Evolutionary conservation across 2,797 vertebrate species (phyloP).

Genomic region (Gadopsis marmoratus): DNA sequence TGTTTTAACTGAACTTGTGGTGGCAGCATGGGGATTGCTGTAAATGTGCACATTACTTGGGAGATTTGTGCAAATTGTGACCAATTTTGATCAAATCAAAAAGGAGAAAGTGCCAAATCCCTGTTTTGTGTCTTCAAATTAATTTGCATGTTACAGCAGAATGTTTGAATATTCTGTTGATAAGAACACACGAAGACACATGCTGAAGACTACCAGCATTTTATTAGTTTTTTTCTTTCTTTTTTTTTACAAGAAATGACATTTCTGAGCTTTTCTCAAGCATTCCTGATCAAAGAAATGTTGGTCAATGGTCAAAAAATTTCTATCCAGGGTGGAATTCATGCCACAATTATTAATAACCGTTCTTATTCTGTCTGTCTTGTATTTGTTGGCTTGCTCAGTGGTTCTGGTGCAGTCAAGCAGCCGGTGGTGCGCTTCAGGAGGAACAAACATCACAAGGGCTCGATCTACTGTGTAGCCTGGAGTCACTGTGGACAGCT

Average conservation of each 20-base stretch:
- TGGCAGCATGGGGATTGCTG: not conserved
- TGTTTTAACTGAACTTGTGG: not conserved
- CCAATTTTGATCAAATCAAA: not conserved
- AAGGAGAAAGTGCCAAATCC: not conserved
- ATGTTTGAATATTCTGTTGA: not conserved
- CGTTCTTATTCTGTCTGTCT: too few species aligned
- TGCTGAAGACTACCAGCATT: not conserved
- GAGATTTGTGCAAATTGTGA: not conserved
- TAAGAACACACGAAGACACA: not conserved
- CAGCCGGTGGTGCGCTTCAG: slow-evolving; percentile 94
- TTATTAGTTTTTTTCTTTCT: too few species aligned
- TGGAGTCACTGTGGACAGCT: slow-evolving; percentile 98
- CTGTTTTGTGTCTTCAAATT: too few species aligned
- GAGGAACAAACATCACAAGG: slow-evolving; percentile 99
- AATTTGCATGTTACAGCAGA: not conserved
- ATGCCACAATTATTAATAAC: not conserved
- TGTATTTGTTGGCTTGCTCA: slow-evolving; percentile 55
- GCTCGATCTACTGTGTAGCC: slow-evolving; percentile 98
- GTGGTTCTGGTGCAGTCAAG: slow-evolving; percentile 84
- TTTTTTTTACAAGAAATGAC: too few species aligned
- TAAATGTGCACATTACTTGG: not conserved
- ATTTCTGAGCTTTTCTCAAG: too few species aligned
- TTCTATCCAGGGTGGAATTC: not conserved
- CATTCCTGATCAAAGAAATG: not conserved
- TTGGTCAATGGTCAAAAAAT: not conserved